Evolutionary conservation across 2,113 vertebrate genomes (phyloP).

Genomic region (Phycodurus eques): DNA sequence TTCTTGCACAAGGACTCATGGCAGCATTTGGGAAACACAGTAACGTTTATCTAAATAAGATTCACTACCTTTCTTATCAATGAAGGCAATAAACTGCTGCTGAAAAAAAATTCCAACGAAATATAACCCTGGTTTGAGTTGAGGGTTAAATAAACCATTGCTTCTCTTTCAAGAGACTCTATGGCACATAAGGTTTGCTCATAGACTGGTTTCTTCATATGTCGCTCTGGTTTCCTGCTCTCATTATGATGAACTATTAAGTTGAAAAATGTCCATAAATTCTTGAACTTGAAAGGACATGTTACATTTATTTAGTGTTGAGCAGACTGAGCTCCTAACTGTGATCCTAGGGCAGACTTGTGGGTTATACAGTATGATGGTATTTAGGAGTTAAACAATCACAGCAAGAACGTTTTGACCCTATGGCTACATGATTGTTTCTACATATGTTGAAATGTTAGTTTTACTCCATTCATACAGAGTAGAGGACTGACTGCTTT

Average conservation of each 20-base stretch:
- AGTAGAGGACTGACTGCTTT: conserved; percentile 15
- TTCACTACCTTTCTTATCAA: not conserved
- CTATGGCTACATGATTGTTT: not conserved
- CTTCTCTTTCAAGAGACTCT: not conserved
- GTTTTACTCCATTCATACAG: conserved; percentile 16
- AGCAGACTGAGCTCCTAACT: not conserved
- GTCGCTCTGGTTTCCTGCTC: not conserved
- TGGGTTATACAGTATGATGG: not conserved
- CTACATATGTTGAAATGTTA: not conserved
- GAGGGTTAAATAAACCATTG: not conserved
- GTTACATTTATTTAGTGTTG: not conserved
- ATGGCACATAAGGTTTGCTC: not conserved
- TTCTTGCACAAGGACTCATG: not conserved
- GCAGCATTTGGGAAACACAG: not conserved
- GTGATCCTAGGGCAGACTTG: not conserved
- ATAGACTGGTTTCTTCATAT: not conserved
- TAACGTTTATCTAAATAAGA: not conserved
- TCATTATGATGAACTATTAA: not conserved
- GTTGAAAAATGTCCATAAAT: not conserved
- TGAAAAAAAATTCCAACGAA: not conserved
- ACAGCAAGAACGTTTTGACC: not conserved
- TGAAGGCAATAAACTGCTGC: not conserved
- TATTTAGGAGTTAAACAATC: not conserved
- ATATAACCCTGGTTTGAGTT: not conserved
- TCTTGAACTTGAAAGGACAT: not conserved